Percentiles rank a stretch among this genome's conserved stretches.
Evolutionary conservation across 1,140 invertebrate genomes (phyloP).

Genomic region (Lasioglossum albipes): DNA sequence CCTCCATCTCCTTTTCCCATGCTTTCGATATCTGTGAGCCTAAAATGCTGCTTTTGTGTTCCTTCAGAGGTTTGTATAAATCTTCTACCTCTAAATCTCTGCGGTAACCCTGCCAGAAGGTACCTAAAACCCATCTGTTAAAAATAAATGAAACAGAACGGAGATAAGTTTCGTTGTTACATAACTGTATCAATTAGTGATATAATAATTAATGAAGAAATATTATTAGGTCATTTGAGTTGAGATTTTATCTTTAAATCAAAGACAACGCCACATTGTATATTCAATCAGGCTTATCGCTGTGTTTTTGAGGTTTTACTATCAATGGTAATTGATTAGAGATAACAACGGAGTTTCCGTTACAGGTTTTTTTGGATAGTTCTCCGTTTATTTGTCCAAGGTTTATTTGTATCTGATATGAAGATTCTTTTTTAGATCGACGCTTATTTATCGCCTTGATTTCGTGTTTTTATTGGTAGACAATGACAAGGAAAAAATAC

Average conservation of each 20-base stretch:
- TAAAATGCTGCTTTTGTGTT: slow-evolving; percentile 79
- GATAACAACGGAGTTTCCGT: not conserved
- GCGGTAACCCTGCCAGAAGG: slow-evolving; percentile 85
- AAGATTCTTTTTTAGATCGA: not conserved
- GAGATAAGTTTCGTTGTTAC: not conserved
- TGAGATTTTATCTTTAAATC: slow-evolving; percentile 6
- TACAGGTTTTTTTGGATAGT: slow-evolving; percentile 23
- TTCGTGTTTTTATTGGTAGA: not conserved
- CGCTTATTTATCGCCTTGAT: slow-evolving; percentile 10
- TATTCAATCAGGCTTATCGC: not conserved
- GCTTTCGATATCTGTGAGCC: slow-evolving; percentile 76
- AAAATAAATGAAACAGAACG: slow-evolving; percentile 7
- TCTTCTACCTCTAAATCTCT: slow-evolving; percentile 86
- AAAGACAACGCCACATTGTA: not conserved
- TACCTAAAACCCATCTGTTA: slow-evolving; percentile 84
- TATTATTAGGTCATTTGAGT: not conserved
- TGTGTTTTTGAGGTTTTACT: slow-evolving; percentile 13
- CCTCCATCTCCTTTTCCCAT: slow-evolving; percentile 72
- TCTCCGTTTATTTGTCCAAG: not conserved
- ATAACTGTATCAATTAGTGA: not conserved
- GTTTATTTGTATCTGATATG: slow-evolving; percentile 6
- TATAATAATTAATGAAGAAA: not conserved
- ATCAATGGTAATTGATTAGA: slow-evolving; percentile 14
- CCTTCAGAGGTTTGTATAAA: slow-evolving; percentile 84
- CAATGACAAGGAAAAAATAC: not conserved